Base-by-base conservation (phyloP, 2,113 vertebrate genomes). In the Macquaria australasica region DNA sequence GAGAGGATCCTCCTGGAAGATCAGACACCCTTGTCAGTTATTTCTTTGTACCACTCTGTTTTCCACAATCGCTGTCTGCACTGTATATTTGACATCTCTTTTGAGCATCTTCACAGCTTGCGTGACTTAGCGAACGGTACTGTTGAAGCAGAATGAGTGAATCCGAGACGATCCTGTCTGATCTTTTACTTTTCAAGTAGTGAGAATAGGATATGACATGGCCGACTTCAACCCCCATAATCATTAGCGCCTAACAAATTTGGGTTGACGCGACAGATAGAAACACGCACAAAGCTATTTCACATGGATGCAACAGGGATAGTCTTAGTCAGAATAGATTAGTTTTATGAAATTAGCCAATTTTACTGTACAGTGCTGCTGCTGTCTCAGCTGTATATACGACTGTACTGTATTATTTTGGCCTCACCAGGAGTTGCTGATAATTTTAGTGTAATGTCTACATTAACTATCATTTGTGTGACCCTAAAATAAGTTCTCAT, bases 401-500 rank as follows among this genome's bases (percentile, higher is more conserved):
- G 8, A 16, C 43, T 55, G 50, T 39, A 16, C 64, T 25, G 5
- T n/a, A 23, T 53, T 31, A 20, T 21, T 21, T 37, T 5, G 45
- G n/a, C 66, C 21, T 55, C 4, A 20, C 23, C 43, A 55, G 25
- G 63, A 62, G 0, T 50, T 41, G 63, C 48, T 63, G 37, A 55
- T 73, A 45, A 58, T 14, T 8, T 41, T 69, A 3, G 0, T 72
- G 64, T 45, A 73, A 39, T 58, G 34, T 70, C 76, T 34, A 21
- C 51, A 60, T 51, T 12, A 77, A 16, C 28, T 73, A 67, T 67
- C 45, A 72, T 11, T 73, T 80, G 41, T n/a, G 28, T 76, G 55
- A 68, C 58, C 48, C 59, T 50, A 21, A 71, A 68, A 45, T 80
- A 21, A 41, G 68, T 75, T 77, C 41, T 68, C 34, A 21, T 67